Evolutionary conservation across 1,140 invertebrate species (phyloP).

Genomic region (Galendromus occidentalis): DNA sequence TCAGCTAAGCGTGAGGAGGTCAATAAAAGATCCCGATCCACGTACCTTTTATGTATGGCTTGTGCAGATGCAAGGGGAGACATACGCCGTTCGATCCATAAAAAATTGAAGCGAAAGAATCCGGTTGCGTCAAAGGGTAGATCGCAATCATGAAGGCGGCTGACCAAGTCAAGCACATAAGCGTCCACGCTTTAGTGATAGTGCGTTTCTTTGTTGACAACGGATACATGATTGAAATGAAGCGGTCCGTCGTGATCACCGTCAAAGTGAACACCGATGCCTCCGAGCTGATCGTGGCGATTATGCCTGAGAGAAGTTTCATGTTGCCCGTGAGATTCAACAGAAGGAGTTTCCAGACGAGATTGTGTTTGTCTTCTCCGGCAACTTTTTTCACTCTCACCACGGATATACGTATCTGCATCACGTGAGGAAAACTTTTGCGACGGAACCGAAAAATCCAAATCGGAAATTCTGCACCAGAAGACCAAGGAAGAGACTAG

Average conservation of each 20-base stretch:
- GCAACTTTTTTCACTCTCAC: too few species aligned
- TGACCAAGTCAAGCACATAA: conserved; percentile 41
- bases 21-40: neutral
- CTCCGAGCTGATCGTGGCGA: conserved; percentile 27
- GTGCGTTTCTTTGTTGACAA: conserved; percentile 38
- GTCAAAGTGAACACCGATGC: conserved; percentile 50
- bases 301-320: conserved; percentile 19
- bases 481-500: too few species aligned
- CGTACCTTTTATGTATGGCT: conserved; percentile 34
- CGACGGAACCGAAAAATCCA: too few species aligned
- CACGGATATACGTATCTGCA: too few species aligned
- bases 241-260: conserved; percentile 53
- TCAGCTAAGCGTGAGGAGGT: too few species aligned
- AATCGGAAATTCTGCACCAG: too few species aligned
- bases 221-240: conserved; percentile 45
- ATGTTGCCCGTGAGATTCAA: too few species aligned
- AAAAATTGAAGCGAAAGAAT: conserved; percentile 37
- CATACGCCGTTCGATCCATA: conserved; percentile 50
- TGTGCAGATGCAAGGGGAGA: conserved; percentile 48
- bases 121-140: conserved; percentile 43
- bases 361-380: too few species aligned
- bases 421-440: too few species aligned
- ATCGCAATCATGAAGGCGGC: conserved; percentile 40
- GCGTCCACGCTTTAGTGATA: conserved; percentile 32
- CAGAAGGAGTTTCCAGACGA: too few species aligned